These are phyloP conservation scores for Cercopithecus hamlyni DNA, from an alignment of 2,797 vertebrate genomes.

Conservation along the genomic window DNA sequence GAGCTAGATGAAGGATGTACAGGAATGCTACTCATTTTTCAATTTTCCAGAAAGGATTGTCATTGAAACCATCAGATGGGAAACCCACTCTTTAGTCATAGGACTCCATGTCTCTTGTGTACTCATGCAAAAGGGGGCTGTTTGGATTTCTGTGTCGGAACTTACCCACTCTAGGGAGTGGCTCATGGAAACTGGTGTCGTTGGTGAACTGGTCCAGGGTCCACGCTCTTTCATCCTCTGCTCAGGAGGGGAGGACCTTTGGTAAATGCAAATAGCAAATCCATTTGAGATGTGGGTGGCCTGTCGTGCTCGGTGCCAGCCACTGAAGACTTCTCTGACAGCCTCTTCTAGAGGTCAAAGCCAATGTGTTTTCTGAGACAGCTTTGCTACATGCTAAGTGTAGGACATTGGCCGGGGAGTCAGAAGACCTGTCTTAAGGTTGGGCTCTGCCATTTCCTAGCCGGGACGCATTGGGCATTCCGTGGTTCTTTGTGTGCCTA, in stretches of 20 bases:
- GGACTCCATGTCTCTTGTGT: not conserved
- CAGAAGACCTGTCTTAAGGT: not conserved
- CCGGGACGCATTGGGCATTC: fast-evolving
- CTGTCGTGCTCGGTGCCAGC: fast-evolving
- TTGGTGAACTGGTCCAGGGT: not conserved
- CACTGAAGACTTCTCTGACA: not conserved
- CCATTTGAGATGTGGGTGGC: fast-evolving
- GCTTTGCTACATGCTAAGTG: not conserved
- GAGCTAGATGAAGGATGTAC: not conserved
- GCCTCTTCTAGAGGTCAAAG: not conserved
- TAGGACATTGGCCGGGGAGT: not conserved
- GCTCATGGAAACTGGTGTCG: not conserved
- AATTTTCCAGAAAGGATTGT: not conserved
- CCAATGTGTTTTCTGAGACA: not conserved
- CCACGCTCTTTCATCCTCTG: not conserved
- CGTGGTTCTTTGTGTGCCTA: not conserved
- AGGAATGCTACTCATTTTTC: not conserved
- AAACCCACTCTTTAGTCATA: not conserved
- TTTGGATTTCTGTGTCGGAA: not conserved
- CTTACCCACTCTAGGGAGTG: not conserved
- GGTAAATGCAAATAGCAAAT: not conserved
- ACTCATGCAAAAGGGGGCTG: fast-evolving
- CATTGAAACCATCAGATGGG: not conserved
- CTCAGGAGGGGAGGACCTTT: not conserved
- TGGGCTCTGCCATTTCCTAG: not conserved